These are phyloP conservation scores for Drosophila nigrodunni DNA, from an alignment of 1,140 invertebrate genomes.

Conservation along the genomic window DNA sequence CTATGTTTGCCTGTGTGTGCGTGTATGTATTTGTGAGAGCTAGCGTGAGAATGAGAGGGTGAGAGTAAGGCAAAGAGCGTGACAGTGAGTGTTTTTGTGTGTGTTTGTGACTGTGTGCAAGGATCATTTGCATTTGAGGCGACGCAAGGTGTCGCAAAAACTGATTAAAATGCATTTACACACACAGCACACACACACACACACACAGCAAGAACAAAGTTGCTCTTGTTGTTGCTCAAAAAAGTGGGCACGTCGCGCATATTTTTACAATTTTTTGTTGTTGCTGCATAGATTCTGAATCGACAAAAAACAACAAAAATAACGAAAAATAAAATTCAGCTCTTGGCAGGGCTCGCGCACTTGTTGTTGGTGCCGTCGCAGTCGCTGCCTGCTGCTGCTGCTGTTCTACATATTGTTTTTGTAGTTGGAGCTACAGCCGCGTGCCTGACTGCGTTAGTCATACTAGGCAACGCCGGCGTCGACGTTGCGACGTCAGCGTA, in stretches of 20 bases:
- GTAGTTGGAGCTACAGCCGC: constrained; percentile 73
- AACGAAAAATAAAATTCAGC: constrained; percentile 34
- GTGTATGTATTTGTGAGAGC: constrained; percentile 18
- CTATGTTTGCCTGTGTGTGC: constrained; percentile 2
- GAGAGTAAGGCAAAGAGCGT: constrained; percentile 31
- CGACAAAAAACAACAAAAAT: constrained; percentile 38
- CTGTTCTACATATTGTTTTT: constrained; percentile 80
- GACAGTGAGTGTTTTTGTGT: constrained; percentile 18
- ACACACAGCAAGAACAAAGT: constrained; percentile 43
- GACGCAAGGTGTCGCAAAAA: constrained; percentile 72
- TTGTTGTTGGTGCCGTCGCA: constrained; percentile 54
- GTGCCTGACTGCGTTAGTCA: constrained; percentile 74
- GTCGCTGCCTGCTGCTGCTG: constrained; percentile 12
- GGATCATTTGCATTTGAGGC: constrained; percentile 79
- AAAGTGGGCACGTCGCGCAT: constrained; percentile 79
- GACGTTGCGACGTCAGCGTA: constrained; percentile 44
- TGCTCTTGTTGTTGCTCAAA: constrained; percentile 64
- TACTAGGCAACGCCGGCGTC: constrained; percentile 42
- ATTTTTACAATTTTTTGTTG: constrained; percentile 57
- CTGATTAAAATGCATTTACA: constrained; percentile 53
- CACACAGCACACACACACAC: background rate
- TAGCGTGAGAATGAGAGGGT: constrained; percentile 10
- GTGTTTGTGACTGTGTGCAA: constrained; percentile 31
- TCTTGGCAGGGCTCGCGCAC: constrained; percentile 54
- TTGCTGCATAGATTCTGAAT: constrained; percentile 67